Conservation (phyloP, 2,888 invertebrate species). For the Octonoba sinensis region DNA sequence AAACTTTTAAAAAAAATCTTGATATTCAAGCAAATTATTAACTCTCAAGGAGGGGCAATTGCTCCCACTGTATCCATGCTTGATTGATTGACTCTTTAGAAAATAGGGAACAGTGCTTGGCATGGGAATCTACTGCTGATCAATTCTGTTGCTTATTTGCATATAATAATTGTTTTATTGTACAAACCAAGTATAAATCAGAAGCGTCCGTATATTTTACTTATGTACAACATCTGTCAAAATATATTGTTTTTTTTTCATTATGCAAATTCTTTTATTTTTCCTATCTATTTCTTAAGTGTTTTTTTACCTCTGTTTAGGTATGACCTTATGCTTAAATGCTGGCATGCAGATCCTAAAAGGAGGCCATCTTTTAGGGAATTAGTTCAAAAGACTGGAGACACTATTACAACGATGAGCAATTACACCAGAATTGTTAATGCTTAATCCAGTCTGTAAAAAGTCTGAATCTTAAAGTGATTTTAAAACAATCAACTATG, state of each 20-base stretch:
- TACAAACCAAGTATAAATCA: too few species aligned
- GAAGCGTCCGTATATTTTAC: neutral
- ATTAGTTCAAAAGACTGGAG: slow-evolving; percentile 17
- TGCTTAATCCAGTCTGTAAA: neutral
- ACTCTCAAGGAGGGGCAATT: too few species aligned
- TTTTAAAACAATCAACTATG: too few species aligned
- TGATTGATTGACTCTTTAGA: too few species aligned
- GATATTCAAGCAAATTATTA: too few species aligned
- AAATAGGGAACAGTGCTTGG: too few species aligned
- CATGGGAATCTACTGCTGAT: too few species aligned
- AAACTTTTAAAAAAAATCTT: too few species aligned
- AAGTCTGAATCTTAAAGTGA: neutral
- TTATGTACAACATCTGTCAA: neutral
- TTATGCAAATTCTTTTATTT: neutral
- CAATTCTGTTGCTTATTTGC: too few species aligned
- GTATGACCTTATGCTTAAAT: slow-evolving; percentile 43
- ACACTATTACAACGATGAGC: slow-evolving; percentile 3
- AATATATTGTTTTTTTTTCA: neutral
- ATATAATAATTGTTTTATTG: too few species aligned
- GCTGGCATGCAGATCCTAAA: slow-evolving; percentile 30
- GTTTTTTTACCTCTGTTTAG: neutral
- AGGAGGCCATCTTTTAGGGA: slow-evolving; percentile 34
- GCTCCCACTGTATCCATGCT: too few species aligned
- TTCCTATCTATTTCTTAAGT: neutral
- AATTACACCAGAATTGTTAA: slow-evolving; percentile 4